phyloP scores from a whole-genome alignment of 1,140 invertebrate species.

The Mylabris phalerata region DNA sequence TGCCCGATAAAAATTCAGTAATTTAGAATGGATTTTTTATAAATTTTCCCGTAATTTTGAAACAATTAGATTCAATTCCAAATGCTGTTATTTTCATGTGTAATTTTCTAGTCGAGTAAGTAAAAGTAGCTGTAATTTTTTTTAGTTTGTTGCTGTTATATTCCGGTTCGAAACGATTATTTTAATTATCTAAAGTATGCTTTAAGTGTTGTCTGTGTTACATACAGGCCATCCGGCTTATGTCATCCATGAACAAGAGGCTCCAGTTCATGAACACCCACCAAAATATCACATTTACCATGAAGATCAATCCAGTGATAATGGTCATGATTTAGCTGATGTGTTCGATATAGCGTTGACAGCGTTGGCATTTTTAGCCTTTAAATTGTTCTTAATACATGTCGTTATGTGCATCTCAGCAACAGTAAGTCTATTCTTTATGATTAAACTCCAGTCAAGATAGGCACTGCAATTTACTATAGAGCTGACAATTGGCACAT shows the following conservation, averaged over 20 bases:
- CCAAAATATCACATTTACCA: conserved; percentile 33
- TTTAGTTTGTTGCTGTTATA: not conserved
- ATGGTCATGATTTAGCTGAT: conserved; percentile 58
- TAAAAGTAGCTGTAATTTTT: not conserved
- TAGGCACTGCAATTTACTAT: too few species aligned
- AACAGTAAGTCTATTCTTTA: conserved; percentile 42
- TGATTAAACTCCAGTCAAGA: too few species aligned
- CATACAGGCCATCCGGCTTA: not conserved
- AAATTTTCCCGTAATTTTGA: too few species aligned
- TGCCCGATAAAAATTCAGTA: too few species aligned
- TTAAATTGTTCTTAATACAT: conserved; percentile 68
- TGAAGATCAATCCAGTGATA: conserved; percentile 29
- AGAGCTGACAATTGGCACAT: too few species aligned
- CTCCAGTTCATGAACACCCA: conserved; percentile 9
- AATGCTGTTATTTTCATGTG: too few species aligned
- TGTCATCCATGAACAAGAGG: not conserved
- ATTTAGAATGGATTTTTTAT: too few species aligned
- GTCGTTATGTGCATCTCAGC: conserved; percentile 62
- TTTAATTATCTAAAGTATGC: too few species aligned
- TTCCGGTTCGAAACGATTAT: too few species aligned
- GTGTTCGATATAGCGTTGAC: conserved; percentile 72
- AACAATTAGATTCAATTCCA: too few species aligned
- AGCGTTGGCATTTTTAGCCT: conserved; percentile 69
- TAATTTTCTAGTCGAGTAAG: too few species aligned
- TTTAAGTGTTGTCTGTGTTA: not conserved